Conservation (phyloP, 2,888 invertebrate species). For the Drosophila algonquin region DNA sequence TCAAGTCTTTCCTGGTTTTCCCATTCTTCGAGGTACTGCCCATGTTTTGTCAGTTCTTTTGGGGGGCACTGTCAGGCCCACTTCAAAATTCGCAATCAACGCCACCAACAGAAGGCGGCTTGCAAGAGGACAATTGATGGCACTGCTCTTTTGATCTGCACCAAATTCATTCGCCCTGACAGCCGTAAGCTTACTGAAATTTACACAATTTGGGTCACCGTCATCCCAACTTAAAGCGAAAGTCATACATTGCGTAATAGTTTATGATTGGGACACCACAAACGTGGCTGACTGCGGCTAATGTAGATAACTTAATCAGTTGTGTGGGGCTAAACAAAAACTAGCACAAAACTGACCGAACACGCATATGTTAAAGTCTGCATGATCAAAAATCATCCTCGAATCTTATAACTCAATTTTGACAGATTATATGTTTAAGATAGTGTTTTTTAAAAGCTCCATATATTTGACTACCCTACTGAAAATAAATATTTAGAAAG, state of each 20-base stretch:
- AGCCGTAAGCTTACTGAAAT: constrained; percentile 39
- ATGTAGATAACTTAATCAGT: too few relatives aligned
- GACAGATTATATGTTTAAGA: too few relatives aligned
- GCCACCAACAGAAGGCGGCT: neutral
- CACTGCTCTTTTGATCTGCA: constrained; percentile 62
- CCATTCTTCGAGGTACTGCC: constrained; percentile 1
- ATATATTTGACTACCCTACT: neutral
- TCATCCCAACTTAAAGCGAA: constrained; percentile 6
- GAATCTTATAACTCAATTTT: too few relatives aligned
- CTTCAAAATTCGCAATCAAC: constrained; percentile 57
- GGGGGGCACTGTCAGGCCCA: constrained; percentile 32
- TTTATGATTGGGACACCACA: too few relatives aligned
- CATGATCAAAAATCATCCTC: too few relatives aligned
- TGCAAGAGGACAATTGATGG: constrained; percentile 47
- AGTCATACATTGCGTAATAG: constrained; percentile 7
- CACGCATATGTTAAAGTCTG: too few relatives aligned
- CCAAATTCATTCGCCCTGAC: constrained; percentile 51
- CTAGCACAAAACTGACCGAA: too few relatives aligned
- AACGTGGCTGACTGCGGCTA: too few relatives aligned
- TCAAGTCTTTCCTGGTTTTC: constrained; percentile 7
- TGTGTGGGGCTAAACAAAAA: too few relatives aligned
- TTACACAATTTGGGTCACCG: constrained; percentile 40
- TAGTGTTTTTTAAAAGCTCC: too few relatives aligned
- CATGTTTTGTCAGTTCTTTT: constrained; percentile 21
- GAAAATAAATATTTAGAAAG: neutral